phyloP scores from a whole-genome alignment of 1,140 invertebrate species.

The Drosophila watanabei region DNA sequence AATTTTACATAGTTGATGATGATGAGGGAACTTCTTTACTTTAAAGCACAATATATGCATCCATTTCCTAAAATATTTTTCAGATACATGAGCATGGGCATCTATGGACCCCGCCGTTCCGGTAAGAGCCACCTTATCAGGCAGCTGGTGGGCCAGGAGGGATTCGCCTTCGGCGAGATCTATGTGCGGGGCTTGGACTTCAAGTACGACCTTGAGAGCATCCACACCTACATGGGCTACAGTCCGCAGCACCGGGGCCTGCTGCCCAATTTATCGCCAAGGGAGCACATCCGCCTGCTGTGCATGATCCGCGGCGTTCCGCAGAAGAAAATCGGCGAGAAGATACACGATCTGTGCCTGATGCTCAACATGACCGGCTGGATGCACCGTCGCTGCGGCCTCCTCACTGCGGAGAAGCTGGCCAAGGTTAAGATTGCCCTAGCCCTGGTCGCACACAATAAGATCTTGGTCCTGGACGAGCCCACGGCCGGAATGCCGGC shows the following conservation, averaged over 20 bases:
- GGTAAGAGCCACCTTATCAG: constrained; percentile 71
- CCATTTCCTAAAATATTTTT: not conserved
- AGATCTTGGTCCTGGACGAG: constrained; percentile 71
- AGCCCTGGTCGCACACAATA: constrained; percentile 66
- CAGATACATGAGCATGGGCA: constrained; percentile 75
- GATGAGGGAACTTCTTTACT: no score
- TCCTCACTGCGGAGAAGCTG: constrained; percentile 56
- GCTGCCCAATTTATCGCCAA: constrained; percentile 50
- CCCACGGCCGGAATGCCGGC: constrained; percentile 69
- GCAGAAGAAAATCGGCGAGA: constrained; percentile 56
- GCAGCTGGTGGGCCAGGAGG: constrained; percentile 68
- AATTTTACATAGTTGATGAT: not conserved
- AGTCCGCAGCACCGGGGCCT: constrained; percentile 66
- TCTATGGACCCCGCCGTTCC: constrained; percentile 60
- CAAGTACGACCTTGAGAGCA: constrained; percentile 65
- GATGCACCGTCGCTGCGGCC: constrained; percentile 66
- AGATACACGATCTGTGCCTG: constrained; percentile 67
- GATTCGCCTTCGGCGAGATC: constrained; percentile 78
- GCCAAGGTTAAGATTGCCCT: constrained; percentile 72
- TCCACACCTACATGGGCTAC: constrained; percentile 66
- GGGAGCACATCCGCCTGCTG: constrained; percentile 68
- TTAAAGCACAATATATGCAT: not conserved
- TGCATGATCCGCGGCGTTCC: constrained; percentile 75
- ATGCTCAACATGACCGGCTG: constrained; percentile 70
- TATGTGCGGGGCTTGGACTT: constrained; percentile 70